Conservation (phyloP, 2,888 invertebrate genomes). For the Cybosia mesomella region DNA sequence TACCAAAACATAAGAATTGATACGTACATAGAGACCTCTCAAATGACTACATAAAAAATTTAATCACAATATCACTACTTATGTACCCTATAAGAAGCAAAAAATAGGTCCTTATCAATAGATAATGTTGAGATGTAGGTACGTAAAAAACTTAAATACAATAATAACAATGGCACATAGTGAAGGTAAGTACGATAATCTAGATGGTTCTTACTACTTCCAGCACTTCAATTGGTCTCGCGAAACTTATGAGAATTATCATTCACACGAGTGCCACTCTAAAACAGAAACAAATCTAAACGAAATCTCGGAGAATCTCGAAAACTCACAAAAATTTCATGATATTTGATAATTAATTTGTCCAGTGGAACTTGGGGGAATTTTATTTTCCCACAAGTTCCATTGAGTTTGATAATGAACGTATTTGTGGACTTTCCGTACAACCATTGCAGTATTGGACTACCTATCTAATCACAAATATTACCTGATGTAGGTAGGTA, state of each 20-base stretch:
- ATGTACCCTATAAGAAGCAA: neutral
- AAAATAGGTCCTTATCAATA: neutral
- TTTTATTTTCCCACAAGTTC: too few species aligned
- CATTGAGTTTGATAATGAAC: too few species aligned
- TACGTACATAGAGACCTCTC: neutral
- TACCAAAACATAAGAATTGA: neutral
- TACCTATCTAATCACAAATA: too few species aligned
- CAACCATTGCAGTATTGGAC: too few species aligned
- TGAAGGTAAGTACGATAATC: neutral
- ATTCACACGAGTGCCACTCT: too few species aligned
- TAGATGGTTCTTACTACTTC: neutral
- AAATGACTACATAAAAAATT: neutral
- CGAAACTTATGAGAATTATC: too few species aligned
- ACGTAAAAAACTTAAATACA: neutral
- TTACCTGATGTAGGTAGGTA: too few species aligned
- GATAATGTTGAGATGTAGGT: slow-evolving; percentile 1
- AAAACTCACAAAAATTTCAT: neutral
- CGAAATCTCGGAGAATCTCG: neutral
- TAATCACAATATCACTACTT: neutral
- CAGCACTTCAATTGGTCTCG: neutral
- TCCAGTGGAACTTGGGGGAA: neutral
- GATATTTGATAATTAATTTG: neutral
- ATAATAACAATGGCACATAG: neutral
- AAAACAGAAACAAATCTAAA: too few species aligned
- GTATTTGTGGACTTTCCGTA: too few species aligned